Percentiles rank a stretch among this genome's conserved stretches.
Conservation (phyloP, 2,113 vertebrate genomes). For the Bucco capensis region DNA sequence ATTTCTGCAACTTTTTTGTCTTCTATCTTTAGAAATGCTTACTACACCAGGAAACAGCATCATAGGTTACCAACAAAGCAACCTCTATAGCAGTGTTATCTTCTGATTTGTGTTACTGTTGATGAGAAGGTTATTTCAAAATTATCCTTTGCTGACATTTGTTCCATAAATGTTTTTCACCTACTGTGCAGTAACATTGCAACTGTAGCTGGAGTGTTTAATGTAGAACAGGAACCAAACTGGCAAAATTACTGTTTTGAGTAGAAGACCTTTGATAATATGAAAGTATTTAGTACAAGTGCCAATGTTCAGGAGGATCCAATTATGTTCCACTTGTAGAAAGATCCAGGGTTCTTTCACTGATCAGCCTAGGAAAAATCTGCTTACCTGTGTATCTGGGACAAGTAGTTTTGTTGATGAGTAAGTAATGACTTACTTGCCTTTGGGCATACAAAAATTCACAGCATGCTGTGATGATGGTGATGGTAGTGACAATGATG, state of each 20-base stretch:
- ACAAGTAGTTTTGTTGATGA: neutral
- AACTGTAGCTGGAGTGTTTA: neutral
- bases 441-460: constrained; percentile 28
- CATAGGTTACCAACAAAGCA: neutral
- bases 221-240: neutral
- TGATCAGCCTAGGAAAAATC: neutral
- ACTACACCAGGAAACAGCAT: neutral
- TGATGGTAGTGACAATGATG: neutral
- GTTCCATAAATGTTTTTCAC: constrained; percentile 40
- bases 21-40: neutral
- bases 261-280: neutral
- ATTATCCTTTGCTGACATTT: constrained; percentile 59
- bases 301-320: neutral
- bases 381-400: constrained; percentile 2
- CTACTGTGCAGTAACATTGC: constrained; percentile 51
- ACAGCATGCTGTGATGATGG: constrained; percentile 1
- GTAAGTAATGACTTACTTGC: constrained; percentile 19
- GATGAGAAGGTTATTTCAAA: constrained; percentile 34
- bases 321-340: neutral
- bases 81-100: neutral
- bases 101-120: neutral
- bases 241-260: neutral
- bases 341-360: neutral
- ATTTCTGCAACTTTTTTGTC: neutral
- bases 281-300: neutral